Conservation (phyloP, 2,797 vertebrate genomes). For the Halcyon chelicuti region DNA sequence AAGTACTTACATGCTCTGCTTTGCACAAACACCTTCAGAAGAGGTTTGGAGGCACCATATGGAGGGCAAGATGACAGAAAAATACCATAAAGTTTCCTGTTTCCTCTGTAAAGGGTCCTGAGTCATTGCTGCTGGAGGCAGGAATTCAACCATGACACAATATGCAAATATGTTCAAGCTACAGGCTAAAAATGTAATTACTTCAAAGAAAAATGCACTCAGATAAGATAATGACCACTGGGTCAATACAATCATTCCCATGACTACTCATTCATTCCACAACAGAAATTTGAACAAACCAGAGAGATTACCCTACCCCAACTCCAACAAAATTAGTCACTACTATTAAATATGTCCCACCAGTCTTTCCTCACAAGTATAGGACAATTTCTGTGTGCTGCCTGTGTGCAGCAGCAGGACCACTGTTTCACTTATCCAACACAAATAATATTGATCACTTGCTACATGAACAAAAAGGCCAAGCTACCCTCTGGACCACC, state of each 20-base stretch:
- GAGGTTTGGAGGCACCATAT: background rate
- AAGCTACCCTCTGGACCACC: background rate
- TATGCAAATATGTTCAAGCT: background rate
- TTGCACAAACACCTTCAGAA: background rate
- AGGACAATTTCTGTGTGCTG: background rate
- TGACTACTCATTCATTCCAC: background rate
- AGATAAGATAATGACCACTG: background rate
- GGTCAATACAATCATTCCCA: background rate
- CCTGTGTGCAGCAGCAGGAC: background rate
- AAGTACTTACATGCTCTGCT: background rate
- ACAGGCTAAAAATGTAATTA: background rate
- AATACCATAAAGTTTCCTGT: background rate
- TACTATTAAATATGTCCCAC: background rate
- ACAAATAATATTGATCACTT: background rate
- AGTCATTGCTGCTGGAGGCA: background rate
- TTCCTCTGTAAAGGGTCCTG: background rate
- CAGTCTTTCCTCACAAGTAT: background rate
- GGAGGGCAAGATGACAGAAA: background rate
- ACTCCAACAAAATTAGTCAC: background rate
- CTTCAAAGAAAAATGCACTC: slow-evolving; percentile 7
- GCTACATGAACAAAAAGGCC: background rate
- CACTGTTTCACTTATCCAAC: background rate
- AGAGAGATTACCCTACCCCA: background rate
- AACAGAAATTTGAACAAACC: background rate
- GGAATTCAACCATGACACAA: background rate